These are phyloP conservation scores for Synanthedon andrenaeformis DNA, from an alignment of 2,888 invertebrate species.

Conservation along the genomic window DNA sequence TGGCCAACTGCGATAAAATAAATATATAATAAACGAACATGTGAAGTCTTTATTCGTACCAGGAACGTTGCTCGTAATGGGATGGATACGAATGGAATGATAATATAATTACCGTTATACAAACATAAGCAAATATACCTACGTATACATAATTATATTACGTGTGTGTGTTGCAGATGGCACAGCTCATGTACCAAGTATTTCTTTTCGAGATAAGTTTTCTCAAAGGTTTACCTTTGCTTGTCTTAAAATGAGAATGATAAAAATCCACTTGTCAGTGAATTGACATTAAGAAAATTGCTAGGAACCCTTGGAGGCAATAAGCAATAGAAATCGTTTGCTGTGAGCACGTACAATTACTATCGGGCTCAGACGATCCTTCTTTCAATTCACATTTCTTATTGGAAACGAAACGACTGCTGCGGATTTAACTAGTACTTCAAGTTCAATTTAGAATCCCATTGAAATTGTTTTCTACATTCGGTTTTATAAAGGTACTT, in stretches of 20 bases:
- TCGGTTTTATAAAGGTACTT: not conserved
- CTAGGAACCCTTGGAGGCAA: conserved; percentile 44
- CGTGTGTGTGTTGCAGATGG: not conserved
- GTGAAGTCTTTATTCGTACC: no score
- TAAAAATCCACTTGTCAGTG: conserved; percentile 48
- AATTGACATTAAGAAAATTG: conserved; percentile 51
- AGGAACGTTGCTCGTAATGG: no score
- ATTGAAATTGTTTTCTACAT: not conserved
- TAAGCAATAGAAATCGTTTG: conserved; percentile 56
- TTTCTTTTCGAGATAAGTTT: conserved; percentile 6
- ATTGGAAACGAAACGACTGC: conserved; percentile 42
- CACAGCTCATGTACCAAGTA: not conserved
- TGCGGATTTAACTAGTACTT: conserved; percentile 25
- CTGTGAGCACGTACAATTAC: conserved; percentile 50
- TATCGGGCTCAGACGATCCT: conserved; percentile 41
- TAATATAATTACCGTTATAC: no score
- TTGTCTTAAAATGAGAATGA: conserved; percentile 15
- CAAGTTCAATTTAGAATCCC: not conserved
- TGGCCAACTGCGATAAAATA: no score
- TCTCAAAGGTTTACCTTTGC: conserved; percentile 3
- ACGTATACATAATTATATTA: conserved; percentile 1
- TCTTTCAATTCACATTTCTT: conserved; percentile 51
- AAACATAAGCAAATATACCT: not conserved
- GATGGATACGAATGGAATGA: no score
- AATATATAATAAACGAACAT: no score